These are phyloP conservation scores for Tenebrosternarchus preto DNA, from an alignment of 2,113 vertebrate genomes.

Conservation along the genomic window DNA sequence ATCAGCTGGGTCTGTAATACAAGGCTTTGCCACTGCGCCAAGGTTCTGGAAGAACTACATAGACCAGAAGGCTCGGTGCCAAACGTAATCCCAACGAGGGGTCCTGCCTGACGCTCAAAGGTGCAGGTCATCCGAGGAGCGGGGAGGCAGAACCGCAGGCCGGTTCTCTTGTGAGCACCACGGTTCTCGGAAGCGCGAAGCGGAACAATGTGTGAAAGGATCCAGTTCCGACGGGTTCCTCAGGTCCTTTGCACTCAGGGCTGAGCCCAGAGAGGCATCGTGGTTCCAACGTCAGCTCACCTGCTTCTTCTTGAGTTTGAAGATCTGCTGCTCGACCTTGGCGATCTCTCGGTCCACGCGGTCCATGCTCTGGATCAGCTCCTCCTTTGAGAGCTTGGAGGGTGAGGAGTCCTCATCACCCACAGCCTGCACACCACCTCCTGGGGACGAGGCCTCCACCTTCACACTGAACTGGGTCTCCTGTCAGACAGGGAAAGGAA, in stretches of 20 bases:
- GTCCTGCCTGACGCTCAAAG: not conserved
- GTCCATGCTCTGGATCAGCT: slow-evolving; percentile 99
- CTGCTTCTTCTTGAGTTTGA: slow-evolving; percentile 98
- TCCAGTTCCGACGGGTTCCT: too few species aligned
- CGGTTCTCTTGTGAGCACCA: too few species aligned
- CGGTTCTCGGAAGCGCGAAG: too few species aligned
- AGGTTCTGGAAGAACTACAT: slow-evolving; percentile 11
- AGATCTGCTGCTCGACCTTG: slow-evolving; percentile 98
- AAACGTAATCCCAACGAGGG: not conserved
- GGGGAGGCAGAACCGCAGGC: too few species aligned
- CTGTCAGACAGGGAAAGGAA: slow-evolving; percentile 64
- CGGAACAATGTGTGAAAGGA: too few species aligned
- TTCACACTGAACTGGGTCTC: slow-evolving; percentile 87
- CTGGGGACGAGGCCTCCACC: slow-evolving; percentile 81
- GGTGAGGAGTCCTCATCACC: slow-evolving; percentile 92
- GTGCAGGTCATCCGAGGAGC: too few species aligned
- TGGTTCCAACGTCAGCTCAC: slow-evolving; percentile 68
- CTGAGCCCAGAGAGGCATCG: too few species aligned
- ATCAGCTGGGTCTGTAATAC: too few species aligned
- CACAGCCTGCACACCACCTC: slow-evolving; percentile 76
- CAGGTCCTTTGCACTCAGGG: too few species aligned
- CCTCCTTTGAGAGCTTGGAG: slow-evolving; percentile 98
- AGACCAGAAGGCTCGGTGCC: slow-evolving; percentile 21
- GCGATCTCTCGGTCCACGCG: slow-evolving; percentile 97
- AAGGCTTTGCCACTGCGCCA: not conserved